Evolutionary conservation across 2,797 vertebrate genomes (phyloP), one percentile per base, ranked within the genome.

Genomic region (Chromis chromis): DNA sequence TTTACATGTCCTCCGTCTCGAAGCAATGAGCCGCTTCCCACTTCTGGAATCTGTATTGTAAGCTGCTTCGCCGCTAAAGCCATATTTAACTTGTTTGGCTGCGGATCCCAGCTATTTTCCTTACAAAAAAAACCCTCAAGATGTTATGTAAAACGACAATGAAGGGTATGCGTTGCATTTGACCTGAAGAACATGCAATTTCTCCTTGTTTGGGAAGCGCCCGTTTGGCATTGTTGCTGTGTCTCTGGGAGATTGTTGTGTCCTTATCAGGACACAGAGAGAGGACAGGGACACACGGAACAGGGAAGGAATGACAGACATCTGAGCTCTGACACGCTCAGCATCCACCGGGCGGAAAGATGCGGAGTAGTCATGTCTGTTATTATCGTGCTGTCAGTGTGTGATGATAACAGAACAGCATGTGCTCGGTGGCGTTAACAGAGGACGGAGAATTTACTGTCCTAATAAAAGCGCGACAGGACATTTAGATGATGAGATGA

Each of bases 21-120:
- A 53, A 64, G 49, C 69, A 71, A 42, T 6, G 62, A 76, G 62
- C 76, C 2, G n/a, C 21, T 76, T 80, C 62, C 70, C 24, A 16
- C 69, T 76, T 70, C 39, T 76, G 70, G 57, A 81, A 84, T 78
- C 71, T 58, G 53, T 49, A 74, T 16, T 25, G 52, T 65, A 67
- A 81, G 59, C 25, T 3, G 19, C 71, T 46, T 70, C 0, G 7
- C 56, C 46, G 59, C 70, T 60, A 67, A 86, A 82, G 77, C 68
- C 70, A 65, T 83, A 86, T 84, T 91, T 87, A 88, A 83, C 76
- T 77, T 74, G 61, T 70, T 78, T 85, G 76, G 71, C 77, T 56
- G 39, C 3, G 0, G 66, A 67, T 49, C 36, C 50, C 7, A 2
- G 68, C 54, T 68, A 76, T 85, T 86, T 85, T 53, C 74, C 12